Conservation (phyloP, 2,113 vertebrate genomes). For the Scolopax mira region DNA sequence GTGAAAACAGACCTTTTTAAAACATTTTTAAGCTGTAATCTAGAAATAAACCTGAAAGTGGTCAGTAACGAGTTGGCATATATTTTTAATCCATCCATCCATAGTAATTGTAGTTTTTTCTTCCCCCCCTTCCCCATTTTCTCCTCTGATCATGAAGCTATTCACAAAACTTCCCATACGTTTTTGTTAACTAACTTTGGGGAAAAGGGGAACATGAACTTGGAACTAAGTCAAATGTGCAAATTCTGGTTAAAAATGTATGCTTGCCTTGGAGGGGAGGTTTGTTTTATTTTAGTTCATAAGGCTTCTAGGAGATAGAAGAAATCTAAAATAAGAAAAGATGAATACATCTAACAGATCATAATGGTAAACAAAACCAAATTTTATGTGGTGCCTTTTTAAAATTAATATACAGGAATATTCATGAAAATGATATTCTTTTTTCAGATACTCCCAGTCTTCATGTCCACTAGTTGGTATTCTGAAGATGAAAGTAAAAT, state of each 20-base stretch:
- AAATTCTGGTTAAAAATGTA: conserved; percentile 48
- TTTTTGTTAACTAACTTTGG: conserved; percentile 42
- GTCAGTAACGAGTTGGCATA: background rate
- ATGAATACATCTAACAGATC: conserved; percentile 5
- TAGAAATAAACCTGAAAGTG: background rate
- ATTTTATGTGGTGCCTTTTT: background rate
- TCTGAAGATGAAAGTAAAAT: background rate
- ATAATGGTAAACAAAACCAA: conserved; percentile 18
- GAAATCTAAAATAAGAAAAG: conserved; percentile 43
- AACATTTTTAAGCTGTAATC: background rate
- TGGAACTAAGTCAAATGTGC: conserved; percentile 62
- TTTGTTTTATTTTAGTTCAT: conserved; percentile 51
- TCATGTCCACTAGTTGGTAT: background rate
- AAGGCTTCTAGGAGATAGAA: conserved; percentile 28
- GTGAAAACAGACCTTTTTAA: background rate
- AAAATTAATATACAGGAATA: conserved; percentile 18
- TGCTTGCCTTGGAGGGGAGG: conserved; percentile 32
- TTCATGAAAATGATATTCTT: background rate
- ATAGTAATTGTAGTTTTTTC: background rate
- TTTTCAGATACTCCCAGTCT: background rate
- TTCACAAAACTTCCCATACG: conserved; percentile 22
- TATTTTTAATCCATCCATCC: conserved; percentile 13
- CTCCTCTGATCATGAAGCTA: background rate
- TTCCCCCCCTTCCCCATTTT: no score
- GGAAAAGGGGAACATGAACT: conserved; percentile 53